phyloP scores from a whole-genome alignment of 2,888 invertebrate genomes.

The Amblyjoppa fuscipennis region DNA sequence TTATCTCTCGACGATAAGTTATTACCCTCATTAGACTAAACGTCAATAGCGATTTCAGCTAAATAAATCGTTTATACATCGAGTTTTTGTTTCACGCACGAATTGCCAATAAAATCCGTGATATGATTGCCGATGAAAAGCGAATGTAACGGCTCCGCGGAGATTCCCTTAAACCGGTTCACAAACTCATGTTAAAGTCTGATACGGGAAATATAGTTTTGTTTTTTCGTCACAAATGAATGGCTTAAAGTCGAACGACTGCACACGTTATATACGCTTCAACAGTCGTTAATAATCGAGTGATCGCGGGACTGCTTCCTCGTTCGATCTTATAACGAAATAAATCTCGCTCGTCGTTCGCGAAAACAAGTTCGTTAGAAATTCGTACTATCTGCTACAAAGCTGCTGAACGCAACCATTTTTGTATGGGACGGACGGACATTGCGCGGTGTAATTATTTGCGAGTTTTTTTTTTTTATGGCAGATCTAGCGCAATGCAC shows the following conservation, averaged over 20 bases:
- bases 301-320: slow-evolving; percentile 43
- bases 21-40: slow-evolving; percentile 63
- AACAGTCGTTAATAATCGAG: slow-evolving; percentile 56
- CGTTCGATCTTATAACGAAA: slow-evolving; percentile 61
- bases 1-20: slow-evolving; percentile 53
- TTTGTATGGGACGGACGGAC: background rate
- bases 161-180: slow-evolving; percentile 58
- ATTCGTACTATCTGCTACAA: background rate
- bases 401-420: background rate
- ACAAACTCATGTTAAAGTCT: slow-evolving; percentile 18
- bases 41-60: slow-evolving; percentile 46
- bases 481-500: background rate
- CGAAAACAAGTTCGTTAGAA: slow-evolving; percentile 43
- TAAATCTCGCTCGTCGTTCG: slow-evolving; percentile 40
- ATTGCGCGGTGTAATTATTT: background rate
- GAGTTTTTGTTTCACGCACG: slow-evolving; percentile 43
- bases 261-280: slow-evolving; percentile 11
- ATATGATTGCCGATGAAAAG: slow-evolving; percentile 56
- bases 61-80: slow-evolving; percentile 53
- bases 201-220: slow-evolving; percentile 28
- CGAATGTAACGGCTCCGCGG: slow-evolving; percentile 14
- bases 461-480: background rate
- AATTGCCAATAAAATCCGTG: slow-evolving; percentile 54
- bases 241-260: slow-evolving; percentile 39
- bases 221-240: slow-evolving; percentile 44